Evolutionary conservation across 2,888 invertebrate genomes (phyloP), one percentile per base, ranked within the genome.

Genomic region (Rhaphigaster nebulosa): DNA sequence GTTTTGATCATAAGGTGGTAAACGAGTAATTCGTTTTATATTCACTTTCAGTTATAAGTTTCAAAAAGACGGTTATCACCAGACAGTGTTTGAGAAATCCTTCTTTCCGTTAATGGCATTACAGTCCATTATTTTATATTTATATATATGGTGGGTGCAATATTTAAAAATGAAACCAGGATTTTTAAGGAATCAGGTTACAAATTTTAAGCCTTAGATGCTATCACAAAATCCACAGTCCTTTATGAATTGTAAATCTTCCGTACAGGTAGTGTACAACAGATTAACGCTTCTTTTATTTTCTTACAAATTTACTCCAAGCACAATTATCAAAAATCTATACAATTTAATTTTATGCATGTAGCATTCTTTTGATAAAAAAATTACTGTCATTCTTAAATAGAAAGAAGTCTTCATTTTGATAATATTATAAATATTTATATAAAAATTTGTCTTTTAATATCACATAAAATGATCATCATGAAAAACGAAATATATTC

Each of bases 361-460:
- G 38, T 6, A 70, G 15, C 18, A 34, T 34, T 65, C 20, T 70
- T 34, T 70, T 34, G 1, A 15, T 65, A 65, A 65, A 65, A 54
- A 70, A 34, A 65, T 34, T 34, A 70, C 70, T 34, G 70, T 34
- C 70, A 70, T 70, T 34, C 34, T 70, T 70, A 20, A 34, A 38
- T 70, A 70, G 29, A 70, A 29, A 65, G 29, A 65, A 34, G 70
- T 70, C 34, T 34, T 70, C 20, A 70, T 65, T 38, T 70, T 70
- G 34, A 70, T 70, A 70, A 70, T 34, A 70, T 70, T 70, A 70
- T 29, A 34, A 70, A 70, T 65, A 60, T 60, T 60, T n/a, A 60
- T n/a, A 65, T 65, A 70, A 70, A 65, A 70, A 70, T 34, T 20
- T 70, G 70, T 70, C 70, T 70, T 70, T 70, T 70, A 34, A 70